These are phyloP conservation scores for Halocynthia aurantium DNA, from an alignment of 23 tunicate species.

Conservation along the genomic window DNA sequence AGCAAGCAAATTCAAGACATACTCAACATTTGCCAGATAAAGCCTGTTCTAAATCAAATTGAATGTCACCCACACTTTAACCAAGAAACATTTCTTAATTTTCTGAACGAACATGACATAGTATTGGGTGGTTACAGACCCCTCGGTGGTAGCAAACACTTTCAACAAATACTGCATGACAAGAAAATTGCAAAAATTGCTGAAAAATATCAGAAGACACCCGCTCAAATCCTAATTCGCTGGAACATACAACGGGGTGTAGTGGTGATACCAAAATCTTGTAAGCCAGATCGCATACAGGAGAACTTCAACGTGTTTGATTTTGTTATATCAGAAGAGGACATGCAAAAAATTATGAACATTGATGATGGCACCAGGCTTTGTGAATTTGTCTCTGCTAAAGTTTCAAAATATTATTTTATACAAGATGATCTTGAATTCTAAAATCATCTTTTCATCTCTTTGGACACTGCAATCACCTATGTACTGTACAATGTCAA, in stretches of 20 bases:
- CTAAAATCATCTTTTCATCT: background rate
- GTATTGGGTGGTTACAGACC: slow-evolving; percentile 43
- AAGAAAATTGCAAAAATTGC: slow-evolving; percentile 41
- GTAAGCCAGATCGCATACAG: slow-evolving; percentile 31
- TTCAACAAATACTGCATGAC: slow-evolving; percentile 28
- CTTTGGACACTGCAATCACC: no score
- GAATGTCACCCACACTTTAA: slow-evolving; percentile 72
- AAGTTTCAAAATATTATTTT: slow-evolving; percentile 4
- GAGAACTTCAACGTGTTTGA: slow-evolving; percentile 53
- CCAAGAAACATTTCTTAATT: slow-evolving; percentile 51
- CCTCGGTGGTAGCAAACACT: slow-evolving; percentile 44
- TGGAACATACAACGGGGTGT: slow-evolving; percentile 54
- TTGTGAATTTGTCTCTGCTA: background rate
- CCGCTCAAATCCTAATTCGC: slow-evolving; percentile 63
- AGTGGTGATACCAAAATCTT: slow-evolving; percentile 51
- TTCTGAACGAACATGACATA: slow-evolving; percentile 50
- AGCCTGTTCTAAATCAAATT: slow-evolving; percentile 92
- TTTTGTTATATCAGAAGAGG: slow-evolving; percentile 33
- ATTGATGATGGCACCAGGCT: slow-evolving; percentile 5
- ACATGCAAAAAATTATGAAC: slow-evolving; percentile 7
- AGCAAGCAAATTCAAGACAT: slow-evolving; percentile 51
- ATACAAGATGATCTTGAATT: slow-evolving; percentile 11
- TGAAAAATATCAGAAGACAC: slow-evolving; percentile 27
- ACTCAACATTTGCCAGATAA: slow-evolving; percentile 43
- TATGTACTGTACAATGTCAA: background rate